A percentile compares a stretch with the other conserved stretches of the same genome.
Conservation (phyloP, 2,888 invertebrate species). For the Drosophila atripex region DNA sequence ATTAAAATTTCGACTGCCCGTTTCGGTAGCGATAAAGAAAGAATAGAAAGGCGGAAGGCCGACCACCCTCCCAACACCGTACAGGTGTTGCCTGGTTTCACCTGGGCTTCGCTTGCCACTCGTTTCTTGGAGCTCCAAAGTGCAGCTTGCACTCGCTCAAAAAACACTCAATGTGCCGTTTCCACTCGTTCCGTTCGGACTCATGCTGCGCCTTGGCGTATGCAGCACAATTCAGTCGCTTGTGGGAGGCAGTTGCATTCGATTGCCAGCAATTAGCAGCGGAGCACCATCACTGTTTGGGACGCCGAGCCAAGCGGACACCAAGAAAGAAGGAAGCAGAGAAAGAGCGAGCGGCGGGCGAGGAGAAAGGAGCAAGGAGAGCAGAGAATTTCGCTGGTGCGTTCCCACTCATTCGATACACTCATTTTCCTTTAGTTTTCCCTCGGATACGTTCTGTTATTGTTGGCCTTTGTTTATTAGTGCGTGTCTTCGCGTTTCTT, state of each 20-base stretch:
- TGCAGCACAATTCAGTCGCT: conserved; percentile 59
- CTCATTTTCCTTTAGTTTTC: conserved; percentile 35
- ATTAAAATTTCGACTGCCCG: conserved; percentile 64
- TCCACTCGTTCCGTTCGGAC: conserved; percentile 17
- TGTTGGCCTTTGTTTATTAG: conserved; percentile 70
- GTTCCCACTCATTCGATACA: conserved; percentile 33
- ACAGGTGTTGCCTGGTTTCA: conserved; percentile 22
- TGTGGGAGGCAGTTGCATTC: conserved; percentile 67
- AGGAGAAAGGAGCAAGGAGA: conserved; percentile 11
- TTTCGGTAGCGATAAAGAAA: conserved; percentile 32
- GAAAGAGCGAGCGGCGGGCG: conserved; percentile 13
- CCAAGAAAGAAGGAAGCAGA: conserved; percentile 9
- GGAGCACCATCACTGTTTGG: conserved; percentile 10
- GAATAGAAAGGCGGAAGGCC: conserved; percentile 1
- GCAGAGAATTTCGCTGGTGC: conserved; percentile 45
- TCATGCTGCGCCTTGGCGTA: conserved; percentile 18
- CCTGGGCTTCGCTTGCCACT: conserved; percentile 2
- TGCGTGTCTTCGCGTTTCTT: conserved; percentile 63
- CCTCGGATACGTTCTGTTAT: conserved; percentile 50
- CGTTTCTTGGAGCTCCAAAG: conserved; percentile 16
- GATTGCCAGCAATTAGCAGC: conserved; percentile 50
- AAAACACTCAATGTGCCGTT: conserved; percentile 22
- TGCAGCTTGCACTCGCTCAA: conserved; percentile 24
- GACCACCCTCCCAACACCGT: background rate
- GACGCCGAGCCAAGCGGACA: conserved; percentile 9